Base-by-base conservation (phyloP, 1,140 invertebrate genomes). In the Pectinophora gossypiella region DNA sequence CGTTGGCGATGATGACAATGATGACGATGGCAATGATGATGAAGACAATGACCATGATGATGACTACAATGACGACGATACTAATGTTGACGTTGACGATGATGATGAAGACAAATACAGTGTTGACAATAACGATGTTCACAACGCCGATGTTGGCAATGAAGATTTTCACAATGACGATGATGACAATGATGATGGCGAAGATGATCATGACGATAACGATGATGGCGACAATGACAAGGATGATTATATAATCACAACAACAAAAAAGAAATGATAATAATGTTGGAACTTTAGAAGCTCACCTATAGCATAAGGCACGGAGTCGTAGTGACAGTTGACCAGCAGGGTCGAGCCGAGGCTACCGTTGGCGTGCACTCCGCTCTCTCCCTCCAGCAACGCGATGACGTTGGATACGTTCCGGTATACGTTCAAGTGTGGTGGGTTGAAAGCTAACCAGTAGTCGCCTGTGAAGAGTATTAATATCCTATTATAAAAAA, bases 301-400 rank as follows among this genome's bases (percentile, higher is more conserved):
- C 61, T 76, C 51, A 84, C 93, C 93, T 76, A 88, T 90, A 77
- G 93, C 94, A 57, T 89, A 92, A 16, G 93, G 90, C n/a, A 95
- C 92, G 38, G 92, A 91, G 80, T 96, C 95, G 86, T 92, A 95
- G 76, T 96, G 95, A 62, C 94, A 95, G 81, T 95, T 96, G 23
- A 96, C 78, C n/a, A 96, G 76, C 22, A 96, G 56, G 36, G 91
- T 90, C 0, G 61, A 49, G 0, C 69, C 56, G 0, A 61, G 64
- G 2, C 49, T 72, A 0, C 74, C 82, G 13, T 81, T 64, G 0
- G 27, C n/a, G 48, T 90, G 72, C 54, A 81, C 75, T 0, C 59
- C 88, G 21, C 85, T 79, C 27, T 79, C 82, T 0, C 88, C 86
- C 46, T 92, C 88, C 16, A 96, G 61, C 64, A 91, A 89, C 0